Base-by-base conservation (phyloP, 1,140 invertebrate species). In the Cecropterus lyciades region DNA sequence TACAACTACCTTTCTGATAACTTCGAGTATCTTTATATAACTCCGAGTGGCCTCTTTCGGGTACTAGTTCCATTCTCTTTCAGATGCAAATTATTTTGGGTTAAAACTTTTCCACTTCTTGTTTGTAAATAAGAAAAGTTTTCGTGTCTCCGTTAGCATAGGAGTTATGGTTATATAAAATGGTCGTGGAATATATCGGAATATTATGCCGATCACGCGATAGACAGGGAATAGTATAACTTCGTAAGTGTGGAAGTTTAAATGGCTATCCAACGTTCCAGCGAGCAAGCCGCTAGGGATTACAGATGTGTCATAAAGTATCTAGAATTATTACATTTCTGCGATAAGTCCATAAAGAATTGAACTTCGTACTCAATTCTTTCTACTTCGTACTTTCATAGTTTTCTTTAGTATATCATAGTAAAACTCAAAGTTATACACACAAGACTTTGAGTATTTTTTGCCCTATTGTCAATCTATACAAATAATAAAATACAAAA, bases 31-130 rank as follows among this genome's bases (percentile, higher is more conserved):
- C 33, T 56, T 45, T 30, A 55, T 37, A 53, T 56, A 68, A 46
- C 53, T 68, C 17, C 49, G 62, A 72, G 62, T 78, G 51, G 70
- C 68, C 65, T 70, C 57, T 20, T n/a, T 51, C 62, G 45, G 65
- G 72, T 68, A 70, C 73, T 77, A 78, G 76, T 81, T 76, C 65
- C 67, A 65, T 67, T 5, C 65, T 70, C 71, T 80, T 82, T 80
- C 67, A 74, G 69, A 82, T 82, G 80, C 78, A 80, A 82, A 82
- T 80, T 73, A 75, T 80, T 79, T 80, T 67, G 69, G 65, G 42
- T 45, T 52, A 62, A 72, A 75, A 67, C 33, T 60, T 77, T 79
- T 72, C 20, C 71, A 73, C 73, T 75, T 72, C 67, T 55, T 60
- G 68, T 77, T 79, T 80, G 74, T 77, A 76, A 79, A 79, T 75